phyloP scores from a whole-genome alignment of 2,797 vertebrate species.

The Corythornis leucogaster region DNA sequence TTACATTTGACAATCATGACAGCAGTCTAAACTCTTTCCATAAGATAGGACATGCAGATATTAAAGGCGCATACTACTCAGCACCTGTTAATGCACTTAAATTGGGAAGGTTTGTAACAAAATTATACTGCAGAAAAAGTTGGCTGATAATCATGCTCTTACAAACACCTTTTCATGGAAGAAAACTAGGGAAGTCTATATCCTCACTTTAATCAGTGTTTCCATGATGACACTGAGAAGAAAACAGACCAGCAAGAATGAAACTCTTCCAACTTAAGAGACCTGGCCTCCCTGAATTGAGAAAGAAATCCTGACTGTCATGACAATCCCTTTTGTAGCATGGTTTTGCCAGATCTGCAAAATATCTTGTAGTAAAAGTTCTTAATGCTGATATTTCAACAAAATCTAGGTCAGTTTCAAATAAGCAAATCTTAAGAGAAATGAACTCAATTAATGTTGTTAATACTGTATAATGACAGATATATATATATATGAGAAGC shows the following conservation, averaged over 20 bases:
- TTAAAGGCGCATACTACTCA: not conserved
- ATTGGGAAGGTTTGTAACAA: not conserved
- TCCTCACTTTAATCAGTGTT: not conserved
- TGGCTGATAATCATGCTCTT: not conserved
- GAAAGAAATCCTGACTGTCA: not conserved
- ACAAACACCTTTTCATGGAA: not conserved
- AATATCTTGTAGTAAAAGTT: constrained; percentile 29
- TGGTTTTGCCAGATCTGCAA: not conserved
- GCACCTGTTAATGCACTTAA: rapidly evolving
- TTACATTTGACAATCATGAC: not conserved
- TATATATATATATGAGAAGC: not conserved
- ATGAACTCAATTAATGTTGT: constrained; percentile 49
- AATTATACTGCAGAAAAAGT: not conserved
- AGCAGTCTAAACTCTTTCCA: not conserved
- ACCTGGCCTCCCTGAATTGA: not conserved
- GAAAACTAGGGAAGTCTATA: not conserved
- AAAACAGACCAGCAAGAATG: constrained; percentile 28
- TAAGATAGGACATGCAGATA: not conserved
- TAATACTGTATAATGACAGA: constrained; percentile 15
- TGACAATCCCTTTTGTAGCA: not conserved
- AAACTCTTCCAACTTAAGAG: constrained; percentile 4
- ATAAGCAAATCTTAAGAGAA: constrained; percentile 58
- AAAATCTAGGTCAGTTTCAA: constrained; percentile 59
- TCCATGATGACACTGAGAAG: not conserved
- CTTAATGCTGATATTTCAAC: not conserved